Percentiles rank a stretch among this genome's conserved stretches.
Conservation (phyloP, 2,113 vertebrate species). For the Malurus elegans region DNA sequence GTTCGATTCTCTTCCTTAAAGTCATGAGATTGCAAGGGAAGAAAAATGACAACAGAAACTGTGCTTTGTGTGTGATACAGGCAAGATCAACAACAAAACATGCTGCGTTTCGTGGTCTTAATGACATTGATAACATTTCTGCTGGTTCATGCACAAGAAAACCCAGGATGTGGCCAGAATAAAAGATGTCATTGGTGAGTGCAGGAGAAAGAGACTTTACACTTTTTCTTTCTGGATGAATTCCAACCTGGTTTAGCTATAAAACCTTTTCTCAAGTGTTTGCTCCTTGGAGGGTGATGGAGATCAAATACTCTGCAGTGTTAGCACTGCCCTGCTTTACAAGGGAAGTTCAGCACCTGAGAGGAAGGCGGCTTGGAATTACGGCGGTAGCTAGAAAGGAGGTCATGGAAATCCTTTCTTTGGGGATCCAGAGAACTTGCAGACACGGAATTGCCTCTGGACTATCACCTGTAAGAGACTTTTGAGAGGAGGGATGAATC, state of each 20-base stretch:
- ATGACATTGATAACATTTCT: background rate
- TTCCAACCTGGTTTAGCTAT: background rate
- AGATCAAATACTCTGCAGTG: background rate
- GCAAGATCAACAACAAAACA: background rate
- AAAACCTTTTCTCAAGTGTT: background rate
- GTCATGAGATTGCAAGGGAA: background rate
- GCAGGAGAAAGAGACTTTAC: background rate
- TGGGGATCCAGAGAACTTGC: background rate
- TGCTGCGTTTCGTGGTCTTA: background rate
- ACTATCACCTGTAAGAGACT: background rate
- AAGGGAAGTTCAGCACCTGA: background rate
- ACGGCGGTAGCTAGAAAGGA: accelerated
- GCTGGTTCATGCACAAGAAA: background rate
- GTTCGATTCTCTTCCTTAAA: constrained; percentile 17
- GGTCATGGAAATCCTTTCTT: background rate
- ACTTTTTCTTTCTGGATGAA: background rate
- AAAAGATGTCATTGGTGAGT: background rate
- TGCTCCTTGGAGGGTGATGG: background rate
- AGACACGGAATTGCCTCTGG: background rate
- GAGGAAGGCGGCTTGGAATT: background rate
- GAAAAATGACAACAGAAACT: constrained; percentile 4
- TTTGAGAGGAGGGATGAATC: background rate
- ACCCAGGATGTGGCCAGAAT: background rate
- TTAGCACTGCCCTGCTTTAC: background rate
- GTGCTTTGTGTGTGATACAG: background rate